A percentile compares a stretch with the other conserved stretches of the same genome.
These are phyloP conservation scores for Drosophila subpulchrella DNA, from an alignment of 1,140 invertebrate species.

Conservation along the genomic window DNA sequence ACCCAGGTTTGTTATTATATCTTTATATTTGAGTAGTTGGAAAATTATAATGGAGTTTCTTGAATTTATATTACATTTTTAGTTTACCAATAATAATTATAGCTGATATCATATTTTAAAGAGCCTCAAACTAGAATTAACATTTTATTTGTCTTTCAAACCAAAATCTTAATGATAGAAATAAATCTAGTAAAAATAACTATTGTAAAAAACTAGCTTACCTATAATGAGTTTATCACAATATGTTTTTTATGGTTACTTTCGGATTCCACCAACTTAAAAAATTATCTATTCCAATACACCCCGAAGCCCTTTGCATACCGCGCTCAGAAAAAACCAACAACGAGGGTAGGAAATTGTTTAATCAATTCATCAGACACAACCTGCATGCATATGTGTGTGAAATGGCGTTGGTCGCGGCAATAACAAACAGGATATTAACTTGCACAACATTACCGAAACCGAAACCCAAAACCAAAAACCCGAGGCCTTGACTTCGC, in stretches of 20 bases:
- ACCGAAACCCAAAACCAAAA: constrained; percentile 22
- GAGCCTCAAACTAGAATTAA: too few relatives aligned
- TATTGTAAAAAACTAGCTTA: too few relatives aligned
- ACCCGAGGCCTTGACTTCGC: constrained; percentile 4
- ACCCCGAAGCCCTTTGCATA: neutral
- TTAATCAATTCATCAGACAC: constrained; percentile 78
- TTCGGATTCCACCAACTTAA: neutral
- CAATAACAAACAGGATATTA: constrained; percentile 83
- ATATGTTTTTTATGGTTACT: neutral
- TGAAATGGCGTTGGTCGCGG: constrained; percentile 61
- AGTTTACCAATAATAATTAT: neutral
- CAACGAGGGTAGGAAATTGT: constrained; percentile 77
- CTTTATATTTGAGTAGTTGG: too few relatives aligned
- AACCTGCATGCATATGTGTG: constrained; percentile 49
- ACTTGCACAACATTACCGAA: constrained; percentile 71
- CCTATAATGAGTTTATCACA: too few relatives aligned
- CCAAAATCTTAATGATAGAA: too few relatives aligned
- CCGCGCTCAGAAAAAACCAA: constrained; percentile 9
- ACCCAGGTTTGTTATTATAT: neutral
- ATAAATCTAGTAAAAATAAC: too few relatives aligned
- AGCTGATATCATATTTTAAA: too few relatives aligned
- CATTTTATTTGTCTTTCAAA: too few relatives aligned
- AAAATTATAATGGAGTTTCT: too few relatives aligned
- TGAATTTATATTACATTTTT: neutral
- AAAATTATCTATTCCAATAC: neutral